phyloP scores from a whole-genome alignment of 92 coral and sea anemone species.

The Micromussa lordhowensis region DNA sequence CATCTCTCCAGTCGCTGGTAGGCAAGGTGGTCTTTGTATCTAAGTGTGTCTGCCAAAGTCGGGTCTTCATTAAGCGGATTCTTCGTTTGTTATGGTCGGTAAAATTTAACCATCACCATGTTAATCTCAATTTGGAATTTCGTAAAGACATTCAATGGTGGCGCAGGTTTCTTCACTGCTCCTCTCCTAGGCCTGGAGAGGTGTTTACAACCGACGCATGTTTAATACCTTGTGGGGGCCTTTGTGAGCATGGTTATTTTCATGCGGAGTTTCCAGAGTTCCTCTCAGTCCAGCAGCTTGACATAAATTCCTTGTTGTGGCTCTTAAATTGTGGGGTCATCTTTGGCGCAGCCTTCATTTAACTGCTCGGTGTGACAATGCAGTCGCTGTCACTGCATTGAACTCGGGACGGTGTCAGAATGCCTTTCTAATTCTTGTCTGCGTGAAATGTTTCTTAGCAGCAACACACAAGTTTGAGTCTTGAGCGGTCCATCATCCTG shows the following conservation, averaged over 20 bases:
- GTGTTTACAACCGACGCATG: conserved; percentile 7
- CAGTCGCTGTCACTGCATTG: conserved; percentile 11
- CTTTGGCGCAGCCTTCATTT: background rate
- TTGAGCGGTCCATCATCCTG: conserved; percentile 48
- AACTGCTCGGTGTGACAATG: conserved; percentile 32
- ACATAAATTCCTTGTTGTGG: conserved; percentile 25
- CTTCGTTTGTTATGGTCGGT: too few relatives aligned
- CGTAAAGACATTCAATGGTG: background rate
- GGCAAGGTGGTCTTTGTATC: too few relatives aligned
- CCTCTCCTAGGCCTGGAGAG: too few relatives aligned
- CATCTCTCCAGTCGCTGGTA: too few relatives aligned
- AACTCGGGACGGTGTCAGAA: conserved; percentile 20
- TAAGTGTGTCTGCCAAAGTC: too few relatives aligned
- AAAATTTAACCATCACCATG: too few relatives aligned
- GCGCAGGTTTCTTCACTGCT: background rate
- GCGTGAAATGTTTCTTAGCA: conserved; percentile 28
- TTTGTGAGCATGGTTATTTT: background rate
- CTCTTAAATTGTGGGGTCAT: conserved; percentile 28
- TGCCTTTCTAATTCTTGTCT: conserved; percentile 24
- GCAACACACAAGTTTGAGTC: conserved; percentile 33
- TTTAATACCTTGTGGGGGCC: too few relatives aligned
- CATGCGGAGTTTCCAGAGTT: conserved; percentile 26
- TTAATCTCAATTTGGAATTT: background rate
- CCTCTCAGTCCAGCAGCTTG: background rate
- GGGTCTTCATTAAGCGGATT: too few relatives aligned